Conservation (phyloP, 2,888 invertebrate genomes). For the Troides oblongomaculatus region DNA sequence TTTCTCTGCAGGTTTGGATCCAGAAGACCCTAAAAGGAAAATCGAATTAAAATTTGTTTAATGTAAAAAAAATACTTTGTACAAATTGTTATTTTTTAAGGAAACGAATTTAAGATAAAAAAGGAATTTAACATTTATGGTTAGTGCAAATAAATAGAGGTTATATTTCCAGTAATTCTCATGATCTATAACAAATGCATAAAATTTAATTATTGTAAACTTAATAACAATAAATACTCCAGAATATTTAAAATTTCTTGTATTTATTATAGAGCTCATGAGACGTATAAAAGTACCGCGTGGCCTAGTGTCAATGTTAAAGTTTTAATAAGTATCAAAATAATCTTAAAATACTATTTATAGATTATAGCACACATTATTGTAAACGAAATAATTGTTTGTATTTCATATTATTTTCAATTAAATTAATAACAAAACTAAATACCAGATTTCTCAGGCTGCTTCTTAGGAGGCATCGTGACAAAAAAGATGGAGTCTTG, state of each 20-base stretch:
- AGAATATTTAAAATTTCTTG: neutral
- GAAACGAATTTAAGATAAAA: too few relatives aligned
- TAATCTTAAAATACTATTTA: neutral
- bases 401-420: neutral
- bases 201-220: neutral
- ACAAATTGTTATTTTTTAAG: neutral
- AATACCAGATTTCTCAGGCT: conserved; percentile 91
- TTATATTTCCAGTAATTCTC: neutral
- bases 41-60: neutral
- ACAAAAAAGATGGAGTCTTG: conserved; percentile 73
- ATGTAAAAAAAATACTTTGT: neutral
- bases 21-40: conserved; percentile 53
- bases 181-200: neutral
- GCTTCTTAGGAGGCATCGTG: conserved; percentile 93
- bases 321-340: neutral
- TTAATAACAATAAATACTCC: neutral
- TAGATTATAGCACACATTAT: neutral
- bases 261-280: neutral
- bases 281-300: conserved; percentile 32
- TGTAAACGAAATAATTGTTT: neutral
- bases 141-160: neutral
- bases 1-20: conserved; percentile 72
- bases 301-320: conserved; percentile 30
- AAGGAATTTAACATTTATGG: neutral
- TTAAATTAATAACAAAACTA: conserved; percentile 49